A percentile compares a stretch with the other conserved stretches of the same genome.
Evolutionary conservation across 2,113 vertebrate species (phyloP).

Genomic region (Platichthys stellatus): DNA sequence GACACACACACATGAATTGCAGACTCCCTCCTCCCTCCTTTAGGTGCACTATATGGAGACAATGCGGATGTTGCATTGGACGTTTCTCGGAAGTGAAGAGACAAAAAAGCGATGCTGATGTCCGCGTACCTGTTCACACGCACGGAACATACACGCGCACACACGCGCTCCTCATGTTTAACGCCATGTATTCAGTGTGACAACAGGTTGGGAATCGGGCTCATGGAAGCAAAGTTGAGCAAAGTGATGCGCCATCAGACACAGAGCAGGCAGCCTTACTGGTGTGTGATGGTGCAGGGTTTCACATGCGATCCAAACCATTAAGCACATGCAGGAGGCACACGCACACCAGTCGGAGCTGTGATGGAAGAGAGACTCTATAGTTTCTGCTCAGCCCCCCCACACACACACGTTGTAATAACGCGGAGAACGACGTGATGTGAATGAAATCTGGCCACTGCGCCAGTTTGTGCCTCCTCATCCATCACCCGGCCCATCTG

Average conservation of each 20-base stretch:
- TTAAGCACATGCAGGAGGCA: background rate
- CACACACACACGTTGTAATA: conserved; percentile 2
- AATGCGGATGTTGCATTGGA: conserved; percentile 47
- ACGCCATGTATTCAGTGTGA: background rate
- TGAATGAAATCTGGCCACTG: conserved; percentile 72
- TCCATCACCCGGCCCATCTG: conserved; percentile 26
- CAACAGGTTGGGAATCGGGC: conserved; percentile 32
- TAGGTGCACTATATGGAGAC: conserved; percentile 29
- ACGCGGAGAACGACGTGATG: conserved; percentile 58
- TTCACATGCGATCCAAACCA: background rate
- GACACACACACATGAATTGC: background rate
- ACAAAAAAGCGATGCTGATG: background rate
- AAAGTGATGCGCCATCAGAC: conserved; percentile 25
- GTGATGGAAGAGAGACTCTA: background rate
- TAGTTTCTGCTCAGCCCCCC: background rate
- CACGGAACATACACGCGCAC: background rate
- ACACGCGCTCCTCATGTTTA: background rate
- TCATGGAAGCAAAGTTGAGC: conserved; percentile 37
- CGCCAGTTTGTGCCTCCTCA: conserved; percentile 47
- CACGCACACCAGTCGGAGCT: background rate
- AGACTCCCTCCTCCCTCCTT: conserved; percentile 15
- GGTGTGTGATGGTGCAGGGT: background rate
- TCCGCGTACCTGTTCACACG: background rate
- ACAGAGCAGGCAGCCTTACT: background rate
- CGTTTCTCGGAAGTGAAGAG: conserved; percentile 11